These are phyloP conservation scores for Ginglymostoma cirratum DNA, from an alignment of 2,113 vertebrate species.

Conservation along the genomic window DNA sequence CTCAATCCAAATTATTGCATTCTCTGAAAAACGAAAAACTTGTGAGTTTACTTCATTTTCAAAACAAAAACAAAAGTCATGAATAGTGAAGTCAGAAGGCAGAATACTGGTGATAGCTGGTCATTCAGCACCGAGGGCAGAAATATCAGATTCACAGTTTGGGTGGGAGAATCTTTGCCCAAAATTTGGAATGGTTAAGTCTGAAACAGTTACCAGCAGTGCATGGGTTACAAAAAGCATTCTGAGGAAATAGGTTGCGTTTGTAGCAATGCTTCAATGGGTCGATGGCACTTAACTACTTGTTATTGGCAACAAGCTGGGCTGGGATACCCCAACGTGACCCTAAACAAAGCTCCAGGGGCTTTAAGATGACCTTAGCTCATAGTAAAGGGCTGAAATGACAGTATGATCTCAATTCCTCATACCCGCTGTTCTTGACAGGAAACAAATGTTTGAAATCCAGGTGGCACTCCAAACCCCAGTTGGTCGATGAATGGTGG, in stretches of 20 bases:
- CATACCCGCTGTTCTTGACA: slow-evolving; percentile 94
- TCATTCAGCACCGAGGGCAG: not conserved
- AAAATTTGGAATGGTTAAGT: not conserved
- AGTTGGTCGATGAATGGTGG: slow-evolving; percentile 96
- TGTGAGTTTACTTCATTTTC: not conserved
- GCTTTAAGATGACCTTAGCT: not conserved
- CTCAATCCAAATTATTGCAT: not conserved
- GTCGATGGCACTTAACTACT: not conserved
- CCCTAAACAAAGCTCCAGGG: not conserved
- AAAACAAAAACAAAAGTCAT: not conserved
- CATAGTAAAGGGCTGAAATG: not conserved
- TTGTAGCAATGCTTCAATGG: not conserved
- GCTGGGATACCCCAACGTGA: not conserved
- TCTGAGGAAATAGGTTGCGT: not conserved
- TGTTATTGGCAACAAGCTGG: not conserved
- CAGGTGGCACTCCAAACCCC: slow-evolving; percentile 92
- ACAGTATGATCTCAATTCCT: not conserved
- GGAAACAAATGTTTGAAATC: slow-evolving; percentile 97
- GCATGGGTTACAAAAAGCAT: not conserved
- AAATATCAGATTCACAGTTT: not conserved
- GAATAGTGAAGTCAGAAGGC: not conserved
- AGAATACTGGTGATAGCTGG: not conserved
- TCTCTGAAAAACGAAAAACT: not conserved
- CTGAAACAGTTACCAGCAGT: not conserved
- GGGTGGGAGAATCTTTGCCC: not conserved